Evolutionary conservation across 2,888 invertebrate genomes (phyloP).

Genomic region (Cerceris ruficornis): DNA sequence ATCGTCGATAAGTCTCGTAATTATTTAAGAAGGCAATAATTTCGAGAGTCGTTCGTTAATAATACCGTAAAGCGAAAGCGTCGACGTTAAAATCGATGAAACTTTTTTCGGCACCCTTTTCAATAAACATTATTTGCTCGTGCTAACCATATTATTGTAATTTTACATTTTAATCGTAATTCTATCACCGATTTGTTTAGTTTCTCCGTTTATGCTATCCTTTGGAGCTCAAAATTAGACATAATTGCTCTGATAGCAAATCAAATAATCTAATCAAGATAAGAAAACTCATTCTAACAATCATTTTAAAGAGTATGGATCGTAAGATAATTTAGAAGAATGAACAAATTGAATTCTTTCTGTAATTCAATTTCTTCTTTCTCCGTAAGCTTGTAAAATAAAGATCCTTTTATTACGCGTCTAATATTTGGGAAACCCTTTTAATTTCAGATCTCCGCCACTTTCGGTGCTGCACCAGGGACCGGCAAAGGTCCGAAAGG

Average conservation of each 20-base stretch:
- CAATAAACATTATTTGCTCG: no score
- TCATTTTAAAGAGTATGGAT: no score
- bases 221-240: no score
- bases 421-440: not conserved
- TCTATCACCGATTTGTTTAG: no score
- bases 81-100: not conserved
- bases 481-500: constrained; percentile 5
- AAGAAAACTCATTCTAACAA: no score
- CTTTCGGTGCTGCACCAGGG: not conserved
- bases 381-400: not conserved
- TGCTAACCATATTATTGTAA: no score
- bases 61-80: constrained; percentile 10
- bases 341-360: not conserved
- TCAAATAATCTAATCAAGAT: no score
- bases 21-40: constrained; percentile 10
- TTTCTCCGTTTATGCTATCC: no score
- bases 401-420: no score
- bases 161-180: no score
- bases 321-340: not conserved
- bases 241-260: no score
- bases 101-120: not conserved
- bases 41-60: constrained; percentile 13
- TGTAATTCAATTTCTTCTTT: not conserved
- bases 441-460: not conserved
- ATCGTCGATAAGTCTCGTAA: constrained; percentile 16